phyloP scores from a whole-genome alignment of 2,113 vertebrate species.

The Uria lomvia region DNA sequence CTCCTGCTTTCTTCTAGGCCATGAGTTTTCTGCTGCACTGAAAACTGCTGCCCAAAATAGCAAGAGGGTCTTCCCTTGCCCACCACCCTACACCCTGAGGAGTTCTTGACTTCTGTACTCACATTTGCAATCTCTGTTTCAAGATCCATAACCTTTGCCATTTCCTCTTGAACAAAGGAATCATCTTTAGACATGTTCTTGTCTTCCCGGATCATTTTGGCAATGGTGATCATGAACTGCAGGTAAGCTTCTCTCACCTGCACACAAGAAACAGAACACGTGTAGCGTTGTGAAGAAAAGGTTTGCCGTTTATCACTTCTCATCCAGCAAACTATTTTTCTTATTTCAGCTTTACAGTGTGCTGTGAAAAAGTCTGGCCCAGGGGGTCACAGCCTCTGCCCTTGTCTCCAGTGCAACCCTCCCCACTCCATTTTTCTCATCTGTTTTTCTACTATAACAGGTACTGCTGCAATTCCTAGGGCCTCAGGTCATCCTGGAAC shows the following conservation, averaged over 20 bases:
- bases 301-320: background rate
- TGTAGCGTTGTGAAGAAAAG: background rate
- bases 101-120: slow-evolving; percentile 42
- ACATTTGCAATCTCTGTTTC: slow-evolving; percentile 93
- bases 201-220: slow-evolving; percentile 87
- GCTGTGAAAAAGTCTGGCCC: background rate
- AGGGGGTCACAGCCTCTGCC: background rate
- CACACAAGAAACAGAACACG: background rate
- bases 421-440: background rate
- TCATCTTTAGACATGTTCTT: slow-evolving; percentile 79
- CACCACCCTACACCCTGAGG: background rate
- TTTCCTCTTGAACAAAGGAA: slow-evolving; percentile 82
- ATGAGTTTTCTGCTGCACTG: background rate
- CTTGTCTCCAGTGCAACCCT: background rate
- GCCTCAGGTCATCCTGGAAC: background rate
- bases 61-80: background rate
- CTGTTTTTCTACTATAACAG: background rate
- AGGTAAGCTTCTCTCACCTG: slow-evolving; percentile 92
- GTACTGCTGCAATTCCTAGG: background rate
- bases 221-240: slow-evolving; percentile 89
- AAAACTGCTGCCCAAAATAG: background rate
- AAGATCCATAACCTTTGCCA: slow-evolving; percentile 87
- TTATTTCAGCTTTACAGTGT: background rate
- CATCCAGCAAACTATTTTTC: background rate
- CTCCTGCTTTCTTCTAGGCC: background rate